Conservation (phyloP, 37 sponge, comb jelly and placozoan species). For the Chondrilla cf. caribensis region DNA sequence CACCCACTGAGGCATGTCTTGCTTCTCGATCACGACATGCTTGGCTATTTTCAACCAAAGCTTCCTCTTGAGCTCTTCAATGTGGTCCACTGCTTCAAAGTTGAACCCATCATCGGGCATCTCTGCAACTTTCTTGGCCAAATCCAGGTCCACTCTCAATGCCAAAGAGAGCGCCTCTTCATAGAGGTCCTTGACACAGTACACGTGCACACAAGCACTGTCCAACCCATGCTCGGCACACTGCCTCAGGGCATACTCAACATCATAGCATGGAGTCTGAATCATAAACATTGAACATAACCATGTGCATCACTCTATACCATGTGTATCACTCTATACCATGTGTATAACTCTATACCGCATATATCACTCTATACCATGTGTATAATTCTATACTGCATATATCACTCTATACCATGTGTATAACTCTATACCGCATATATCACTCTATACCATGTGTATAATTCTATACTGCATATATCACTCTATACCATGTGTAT, state of each 20-base stretch:
- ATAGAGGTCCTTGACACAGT: constrained; percentile 82
- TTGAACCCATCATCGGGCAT: constrained; percentile 22
- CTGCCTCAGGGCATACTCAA: constrained; percentile 92
- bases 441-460: too few species aligned
- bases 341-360: too few species aligned
- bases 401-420: too few species aligned
- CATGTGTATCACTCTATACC: too few species aligned
- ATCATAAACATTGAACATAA: too few species aligned
- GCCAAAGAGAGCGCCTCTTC: constrained; percentile 92
- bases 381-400: too few species aligned
- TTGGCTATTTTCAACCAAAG: constrained; percentile 92
- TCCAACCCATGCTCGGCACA: constrained; percentile 75
- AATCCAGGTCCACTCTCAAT: constrained; percentile 73
- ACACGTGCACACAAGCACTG: constrained; percentile 88
- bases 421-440: too few species aligned
- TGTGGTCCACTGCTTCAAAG: neutral
- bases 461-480: too few species aligned
- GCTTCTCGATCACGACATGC: constrained; percentile 78
- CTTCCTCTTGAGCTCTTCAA: constrained; percentile 73
- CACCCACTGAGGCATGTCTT: constrained; percentile 67
- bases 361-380: too few species aligned
- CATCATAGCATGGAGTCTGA: constrained; percentile 52
- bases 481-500: too few species aligned
- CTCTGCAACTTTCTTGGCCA: constrained; percentile 62
- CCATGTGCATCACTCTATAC: too few species aligned